Evolutionary conservation across 2,113 vertebrate genomes (phyloP).

Genomic region (Pavo muticus): DNA sequence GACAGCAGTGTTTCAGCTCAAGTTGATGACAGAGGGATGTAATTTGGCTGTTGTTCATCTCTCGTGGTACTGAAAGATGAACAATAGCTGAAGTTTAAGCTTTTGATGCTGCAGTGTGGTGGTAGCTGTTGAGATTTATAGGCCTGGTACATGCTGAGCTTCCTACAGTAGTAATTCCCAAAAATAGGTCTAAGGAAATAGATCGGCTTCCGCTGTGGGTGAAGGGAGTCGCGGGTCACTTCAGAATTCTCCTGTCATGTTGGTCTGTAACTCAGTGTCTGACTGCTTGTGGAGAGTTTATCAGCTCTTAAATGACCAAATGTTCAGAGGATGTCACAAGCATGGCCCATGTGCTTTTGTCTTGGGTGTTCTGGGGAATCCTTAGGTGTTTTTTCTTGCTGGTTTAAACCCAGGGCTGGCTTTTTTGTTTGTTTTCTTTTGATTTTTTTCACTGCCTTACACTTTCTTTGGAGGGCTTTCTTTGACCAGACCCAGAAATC

Average conservation of each 20-base stretch:
- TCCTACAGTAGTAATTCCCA: background rate
- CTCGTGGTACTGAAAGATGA: conserved; percentile 33
- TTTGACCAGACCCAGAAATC: background rate
- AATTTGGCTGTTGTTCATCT: conserved; percentile 56
- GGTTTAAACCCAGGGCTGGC: background rate
- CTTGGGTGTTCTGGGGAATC: background rate
- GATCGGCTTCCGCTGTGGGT: background rate
- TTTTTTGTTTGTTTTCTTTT: background rate
- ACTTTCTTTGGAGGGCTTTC: conserved; percentile 1
- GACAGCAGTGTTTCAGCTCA: conserved; percentile 43
- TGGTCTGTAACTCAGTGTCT: background rate
- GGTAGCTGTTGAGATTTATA: conserved; percentile 31
- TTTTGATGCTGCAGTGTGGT: conserved; percentile 1
- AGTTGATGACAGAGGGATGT: conserved; percentile 51
- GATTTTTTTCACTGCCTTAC: background rate
- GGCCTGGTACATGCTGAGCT: background rate
- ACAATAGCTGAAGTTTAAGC: conserved; percentile 46
- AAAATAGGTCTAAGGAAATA: conserved; percentile 6
- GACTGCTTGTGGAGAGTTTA: conserved; percentile 11
- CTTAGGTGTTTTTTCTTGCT: background rate
- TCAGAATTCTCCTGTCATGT: background rate
- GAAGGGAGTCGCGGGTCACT: background rate
- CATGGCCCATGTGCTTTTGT: background rate
- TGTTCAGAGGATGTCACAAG: background rate
- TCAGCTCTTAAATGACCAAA: background rate